Evolutionary conservation across 2,888 invertebrate species (phyloP), one percentile per base, ranked within the genome.

Genomic region (Torymus texanus): DNA sequence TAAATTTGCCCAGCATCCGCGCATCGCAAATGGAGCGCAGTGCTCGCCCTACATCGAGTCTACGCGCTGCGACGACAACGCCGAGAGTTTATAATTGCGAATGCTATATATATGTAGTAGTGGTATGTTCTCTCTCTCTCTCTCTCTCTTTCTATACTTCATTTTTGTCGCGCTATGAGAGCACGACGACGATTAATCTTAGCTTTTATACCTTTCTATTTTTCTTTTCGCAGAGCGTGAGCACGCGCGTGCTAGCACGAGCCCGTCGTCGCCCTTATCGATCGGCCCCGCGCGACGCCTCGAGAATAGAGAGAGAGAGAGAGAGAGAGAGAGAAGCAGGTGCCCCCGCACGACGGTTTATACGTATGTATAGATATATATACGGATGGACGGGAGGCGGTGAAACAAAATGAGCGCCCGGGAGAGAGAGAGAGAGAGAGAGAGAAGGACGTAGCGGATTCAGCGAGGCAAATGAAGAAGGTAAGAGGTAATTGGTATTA

Each of bases 11-110:
- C 41, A 55, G 29, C 58, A 58, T n/a, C 63, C 62, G 41, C 63
- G 55, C 63, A 63, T 65, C 63, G 73, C 63, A 73, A 65, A 62
- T 73, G 63, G 63, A 75, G 59, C 67, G 16, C 66, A 51, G 29
- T 53, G 53, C 29, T 21, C 56, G 55, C 55, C 63, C 73, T 29
- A 29, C 62, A 29, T 55, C 29, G 24, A 55, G 53, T 29, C 24
- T 29, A 10, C 21, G 16, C 18, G 21, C 59, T 0, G 5, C 21
- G 8, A 16, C 14, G 3, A 24, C 53, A 10, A 71, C 59, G 70
- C 41, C 1, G 5, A 71, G 21, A 24, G 50, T 74, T 65, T 66
- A 66, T 74, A 74, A 66, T 74, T 74, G 74, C 65, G 29, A 59
- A 41, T n/a, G 50, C 16, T 16, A 41, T 56, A 24, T n/a, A 58